Conservation (phyloP, 2,888 invertebrate species). For the Cenopis cana region DNA sequence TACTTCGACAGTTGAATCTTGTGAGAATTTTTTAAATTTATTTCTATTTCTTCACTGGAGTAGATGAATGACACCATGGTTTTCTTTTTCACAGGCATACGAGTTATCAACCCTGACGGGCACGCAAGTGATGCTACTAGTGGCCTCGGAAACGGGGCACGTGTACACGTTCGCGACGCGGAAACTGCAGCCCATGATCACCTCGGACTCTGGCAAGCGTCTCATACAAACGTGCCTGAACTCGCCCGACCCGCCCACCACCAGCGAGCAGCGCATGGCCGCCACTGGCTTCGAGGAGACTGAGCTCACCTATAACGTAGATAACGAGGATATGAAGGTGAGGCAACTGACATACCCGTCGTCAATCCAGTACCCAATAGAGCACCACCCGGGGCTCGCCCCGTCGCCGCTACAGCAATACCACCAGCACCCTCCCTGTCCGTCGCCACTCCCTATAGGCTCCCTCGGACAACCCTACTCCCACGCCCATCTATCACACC, state of each 20-base stretch:
- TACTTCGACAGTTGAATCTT: too few species aligned
- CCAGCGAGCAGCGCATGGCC: constrained; percentile 97
- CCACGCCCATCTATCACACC: constrained; percentile 86
- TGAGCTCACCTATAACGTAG: constrained; percentile 98
- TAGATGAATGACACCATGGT: constrained; percentile 22
- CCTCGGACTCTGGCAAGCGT: constrained; percentile 98
- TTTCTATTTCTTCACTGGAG: background rate
- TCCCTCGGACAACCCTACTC: constrained; percentile 81
- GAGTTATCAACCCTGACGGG: constrained; percentile 99
- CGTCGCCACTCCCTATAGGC: constrained; percentile 89
- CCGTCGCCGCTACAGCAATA: constrained; percentile 89
- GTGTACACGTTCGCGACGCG: constrained; percentile 99
- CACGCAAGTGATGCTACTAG: constrained; percentile 99
- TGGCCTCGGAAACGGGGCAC: constrained; percentile 99
- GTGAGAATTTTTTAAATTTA: background rate
- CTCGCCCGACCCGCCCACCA: constrained; percentile 95
- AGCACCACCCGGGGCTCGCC: constrained; percentile 87
- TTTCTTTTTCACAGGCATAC: constrained; percentile 92
- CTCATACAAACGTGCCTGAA: constrained; percentile 99
- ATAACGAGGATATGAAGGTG: constrained; percentile 98
- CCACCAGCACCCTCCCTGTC: constrained; percentile 90
- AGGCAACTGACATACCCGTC: constrained; percentile 96
- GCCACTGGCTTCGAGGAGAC: constrained; percentile 99
- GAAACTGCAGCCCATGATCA: constrained; percentile 99
- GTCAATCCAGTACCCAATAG: constrained; percentile 89